phyloP scores from a whole-genome alignment of 1,140 invertebrate genomes.

The Ephestia elutella region DNA sequence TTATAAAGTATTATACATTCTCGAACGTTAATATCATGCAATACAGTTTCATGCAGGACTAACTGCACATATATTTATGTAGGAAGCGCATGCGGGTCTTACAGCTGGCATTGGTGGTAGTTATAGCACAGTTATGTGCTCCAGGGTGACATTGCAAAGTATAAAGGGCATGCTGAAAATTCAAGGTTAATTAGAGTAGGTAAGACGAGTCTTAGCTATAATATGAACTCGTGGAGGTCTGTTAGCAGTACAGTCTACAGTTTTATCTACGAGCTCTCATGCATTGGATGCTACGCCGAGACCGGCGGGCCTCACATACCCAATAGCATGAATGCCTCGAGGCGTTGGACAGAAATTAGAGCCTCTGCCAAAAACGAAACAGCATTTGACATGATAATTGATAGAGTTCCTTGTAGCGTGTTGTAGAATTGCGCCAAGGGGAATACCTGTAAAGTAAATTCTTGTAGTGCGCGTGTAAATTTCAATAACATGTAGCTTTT shows the following conservation, averaged over 20 bases:
- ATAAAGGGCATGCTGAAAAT: not conserved
- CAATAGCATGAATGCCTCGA: conserved; percentile 79
- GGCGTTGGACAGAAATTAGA: conserved; percentile 80
- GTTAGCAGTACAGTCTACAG: conserved; percentile 10
- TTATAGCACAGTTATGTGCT: not conserved
- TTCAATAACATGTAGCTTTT: too few relatives aligned
- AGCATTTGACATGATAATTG: conserved; percentile 84
- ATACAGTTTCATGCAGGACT: not conserved
- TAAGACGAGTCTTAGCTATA: conserved; percentile 41
- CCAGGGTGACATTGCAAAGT: not conserved
- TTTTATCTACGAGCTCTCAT: conserved; percentile 10
- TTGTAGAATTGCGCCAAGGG: conserved; percentile 74
- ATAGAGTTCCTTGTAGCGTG: conserved; percentile 72
- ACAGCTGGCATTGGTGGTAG: not conserved
- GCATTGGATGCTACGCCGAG: conserved; percentile 25
- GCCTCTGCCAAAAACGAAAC: conserved; percentile 81
- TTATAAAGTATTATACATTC: not conserved
- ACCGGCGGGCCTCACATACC: conserved; percentile 73
- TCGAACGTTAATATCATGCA: not conserved
- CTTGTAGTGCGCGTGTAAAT: not conserved
- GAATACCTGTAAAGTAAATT: conserved; percentile 62
- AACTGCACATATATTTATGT: not conserved
- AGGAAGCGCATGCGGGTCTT: not conserved
- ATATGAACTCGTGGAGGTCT: conserved; percentile 33
- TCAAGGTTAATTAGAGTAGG: conserved; percentile 16